Base-by-base conservation (phyloP, 2,888 invertebrate genomes). In the Acleris cristana region DNA sequence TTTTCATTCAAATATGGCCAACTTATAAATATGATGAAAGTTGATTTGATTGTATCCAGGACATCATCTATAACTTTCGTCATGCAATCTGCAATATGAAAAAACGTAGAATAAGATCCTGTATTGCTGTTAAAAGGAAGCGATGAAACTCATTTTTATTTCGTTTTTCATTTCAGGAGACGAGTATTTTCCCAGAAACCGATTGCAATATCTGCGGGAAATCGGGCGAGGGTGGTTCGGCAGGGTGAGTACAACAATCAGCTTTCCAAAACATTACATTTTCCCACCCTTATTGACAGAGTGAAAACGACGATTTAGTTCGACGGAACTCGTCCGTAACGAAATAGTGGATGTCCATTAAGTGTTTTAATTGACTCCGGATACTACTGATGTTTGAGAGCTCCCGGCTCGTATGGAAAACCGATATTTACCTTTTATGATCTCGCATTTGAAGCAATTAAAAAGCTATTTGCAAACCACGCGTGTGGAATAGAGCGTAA, bases 181-280 rank as follows among this genome's bases (percentile, higher is more conserved):
- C 44, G 93, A 92, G 71, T 95, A 96, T 82, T 95, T 97, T 78
- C 96, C 97, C 0, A 93, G 97, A 73, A 95, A 94, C 76, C 95
- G 95, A 79, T 88, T 98, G 74, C 96, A 97, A 83, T 98, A 97
- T 86, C 94, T 97, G 18, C 94, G 95, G 78, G 97, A 97, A 89
- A 94, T 97, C 69, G 97, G 97, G 2, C 94, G 95, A 72, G 97
- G 97, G 52, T 97, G 97, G 97, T 98, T 97, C 87, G 97, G 97
- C 64, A 95, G 94, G 84, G 95, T 94, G 81, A 85, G 86, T 79
- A 63, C 53, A 57, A 53, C 51, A 48, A 53, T 19, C 44, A 54
- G 19, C 58, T 55, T 53, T 69, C 44, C 53, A 74, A 72, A 23
- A 52, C 23, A 40, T 60, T 68, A 62, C 65, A 65, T 49, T 63